These are phyloP conservation scores for Metacarcinus magister DNA, from an alignment of 2,888 invertebrate genomes.

Conservation along the genomic window DNA sequence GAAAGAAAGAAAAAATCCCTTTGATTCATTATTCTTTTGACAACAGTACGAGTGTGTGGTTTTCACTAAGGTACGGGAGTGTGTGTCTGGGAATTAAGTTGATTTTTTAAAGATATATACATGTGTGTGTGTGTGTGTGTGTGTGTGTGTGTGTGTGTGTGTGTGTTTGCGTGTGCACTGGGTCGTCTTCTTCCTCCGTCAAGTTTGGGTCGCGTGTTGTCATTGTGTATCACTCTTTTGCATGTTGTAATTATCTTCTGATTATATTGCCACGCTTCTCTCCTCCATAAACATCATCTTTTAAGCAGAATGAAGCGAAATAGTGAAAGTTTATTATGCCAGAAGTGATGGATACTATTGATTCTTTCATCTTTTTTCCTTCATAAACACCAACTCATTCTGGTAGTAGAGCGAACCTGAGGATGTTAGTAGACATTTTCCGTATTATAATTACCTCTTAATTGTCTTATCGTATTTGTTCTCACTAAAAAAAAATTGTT, in stretches of 20 bases:
- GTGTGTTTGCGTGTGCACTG: background rate
- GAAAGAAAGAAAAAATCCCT: background rate
- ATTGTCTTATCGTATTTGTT: background rate
- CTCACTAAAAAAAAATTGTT: background rate
- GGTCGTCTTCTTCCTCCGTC: background rate
- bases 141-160: too few relatives aligned
- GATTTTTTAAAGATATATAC: too few relatives aligned
- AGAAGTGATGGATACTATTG: background rate
- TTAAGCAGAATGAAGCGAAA: background rate
- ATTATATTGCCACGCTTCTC: background rate
- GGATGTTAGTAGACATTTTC: background rate
- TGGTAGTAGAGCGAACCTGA: too few relatives aligned
- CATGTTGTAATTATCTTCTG: conserved; percentile 8
- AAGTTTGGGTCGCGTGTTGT: background rate
- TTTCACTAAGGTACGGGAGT: background rate
- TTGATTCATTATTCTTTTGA: background rate
- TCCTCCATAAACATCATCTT: background rate
- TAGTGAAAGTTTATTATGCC: background rate
- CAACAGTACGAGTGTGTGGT: too few relatives aligned
- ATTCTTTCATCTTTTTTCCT: background rate
- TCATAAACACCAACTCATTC: too few relatives aligned
- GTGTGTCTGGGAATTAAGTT: too few relatives aligned
- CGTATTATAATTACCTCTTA: background rate
- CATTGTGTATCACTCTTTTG: background rate
- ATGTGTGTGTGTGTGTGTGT: too few relatives aligned